Evolutionary conservation across 2,888 invertebrate species (phyloP), one percentile per base, ranked within the genome.

Genomic region (Platycheirus rosarum): DNA sequence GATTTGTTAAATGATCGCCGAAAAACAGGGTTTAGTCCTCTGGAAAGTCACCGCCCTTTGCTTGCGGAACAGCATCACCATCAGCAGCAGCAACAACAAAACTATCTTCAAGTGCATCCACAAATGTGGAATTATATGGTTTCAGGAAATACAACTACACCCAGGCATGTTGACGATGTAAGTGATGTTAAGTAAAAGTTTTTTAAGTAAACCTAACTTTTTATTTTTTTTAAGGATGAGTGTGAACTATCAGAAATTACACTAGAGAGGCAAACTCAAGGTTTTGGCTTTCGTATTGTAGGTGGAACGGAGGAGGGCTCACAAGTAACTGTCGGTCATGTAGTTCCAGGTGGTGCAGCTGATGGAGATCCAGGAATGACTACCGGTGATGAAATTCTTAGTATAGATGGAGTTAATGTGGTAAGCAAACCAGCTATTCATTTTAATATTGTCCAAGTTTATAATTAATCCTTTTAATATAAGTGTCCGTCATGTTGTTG

Each of bases 251-350:
- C 89, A 0, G 90, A 91, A 80, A 90, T 98, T 7, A 95, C 96
- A 0, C 91, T 99, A 62, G 95, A 95, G 53, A 93, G 97, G n/a
- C 97, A 97, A 86, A 95, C 97, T 37, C 95, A 95, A 69, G 99
- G 99, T 1, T 99, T 99, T 92, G 99, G 99, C 7, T 99, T 99
- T 92, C 93, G 99, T 82, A 98, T 99, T 88, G 97, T 99, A 32
- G 99, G 99, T 18, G 99, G 99, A 42, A 97, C 97, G 0, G 99
- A 99, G 91, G 98, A 99, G 92, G 97, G 97, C 73, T 97, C 97
- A 84, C 95, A 98, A 91, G 97, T 98, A 78, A 97, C 98, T 8
- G 98, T 99, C 26, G 98, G 99, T 1, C 97, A 98, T 89, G 98
- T 99, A 84, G 98, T 99, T 65, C 96, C 97, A 0, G 97, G 97